Evolutionary conservation across 2,797 vertebrate genomes (phyloP).

Genomic region (Gymnopithys bicolor): DNA sequence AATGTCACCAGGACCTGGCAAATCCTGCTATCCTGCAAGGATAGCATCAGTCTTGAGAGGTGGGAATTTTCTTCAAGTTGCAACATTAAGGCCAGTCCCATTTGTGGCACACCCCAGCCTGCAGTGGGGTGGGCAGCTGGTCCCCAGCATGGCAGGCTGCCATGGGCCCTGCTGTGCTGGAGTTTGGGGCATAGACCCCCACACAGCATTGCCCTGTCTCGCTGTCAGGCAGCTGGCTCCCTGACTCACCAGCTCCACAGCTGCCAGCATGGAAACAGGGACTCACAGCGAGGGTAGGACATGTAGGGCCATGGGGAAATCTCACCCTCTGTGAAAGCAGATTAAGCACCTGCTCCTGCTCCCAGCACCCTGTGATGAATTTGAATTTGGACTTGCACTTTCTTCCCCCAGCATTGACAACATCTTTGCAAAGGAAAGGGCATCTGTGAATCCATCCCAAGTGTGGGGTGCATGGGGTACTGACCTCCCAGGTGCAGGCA

Average conservation of each 20-base stretch:
- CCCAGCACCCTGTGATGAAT: rapidly evolving
- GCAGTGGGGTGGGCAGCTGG: rapidly evolving
- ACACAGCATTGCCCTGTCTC: neutral
- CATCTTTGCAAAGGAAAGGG: neutral
- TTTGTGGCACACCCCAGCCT: neutral
- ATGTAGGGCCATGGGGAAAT: neutral
- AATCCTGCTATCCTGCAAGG: rapidly evolving
- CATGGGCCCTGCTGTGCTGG: rapidly evolving
- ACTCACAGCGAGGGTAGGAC: rapidly evolving
- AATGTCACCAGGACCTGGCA: neutral
- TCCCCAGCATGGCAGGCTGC: neutral
- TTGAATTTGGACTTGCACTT: neutral
- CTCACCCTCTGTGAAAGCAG: neutral
- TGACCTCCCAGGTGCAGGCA: neutral
- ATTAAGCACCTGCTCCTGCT: neutral
- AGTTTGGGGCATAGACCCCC: rapidly evolving
- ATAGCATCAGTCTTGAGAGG: neutral
- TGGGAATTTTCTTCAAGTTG: neutral
- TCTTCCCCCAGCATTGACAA: neutral
- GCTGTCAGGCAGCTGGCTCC: neutral
- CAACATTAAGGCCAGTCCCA: rapidly evolving
- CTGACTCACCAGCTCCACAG: neutral
- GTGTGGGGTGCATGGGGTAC: too few species aligned
- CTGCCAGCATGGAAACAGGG: rapidly evolving
- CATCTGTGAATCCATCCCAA: neutral